Evolutionary conservation across 2,113 vertebrate species (phyloP), one percentile per base, ranked within the genome.

Genomic region (Buteo buteo): DNA sequence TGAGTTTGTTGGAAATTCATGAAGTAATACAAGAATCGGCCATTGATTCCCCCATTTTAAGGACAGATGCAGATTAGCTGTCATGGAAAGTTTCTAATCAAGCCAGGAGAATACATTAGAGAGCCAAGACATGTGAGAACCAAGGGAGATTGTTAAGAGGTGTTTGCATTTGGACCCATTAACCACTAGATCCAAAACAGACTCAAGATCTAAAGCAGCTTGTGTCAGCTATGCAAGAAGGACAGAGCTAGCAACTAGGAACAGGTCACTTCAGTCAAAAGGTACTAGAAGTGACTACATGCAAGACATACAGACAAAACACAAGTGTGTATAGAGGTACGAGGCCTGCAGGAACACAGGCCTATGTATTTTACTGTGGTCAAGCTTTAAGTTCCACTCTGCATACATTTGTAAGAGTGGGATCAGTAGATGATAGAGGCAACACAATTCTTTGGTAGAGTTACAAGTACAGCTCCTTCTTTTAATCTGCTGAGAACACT

Each of bases 221-320:
- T 9, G 13, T 38, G 64, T 25, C 40, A 49, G 52, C 66, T 50
- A 3, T 7, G 24, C 10, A 11, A 9, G 16, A 61, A 49, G 32
- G 28, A 42, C 31, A 49, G 31, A 72, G 24, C 7, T 5, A 15
- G n/a, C 31, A 71, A 25, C 6, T 16, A 26, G 21, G 26, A 73
- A n/a, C 45, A 34, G 54, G 25, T 10, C 36, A 36, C 49, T 10
- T 22, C 34, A 25, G 45, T 16, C 13, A 18, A 15, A 44, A 36
- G 12, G 21, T 13, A 22, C 24, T 0, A 17, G 34, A 50, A 62
- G 5, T 10, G 14, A 11, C 19, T 4, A 6, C 1, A 2, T 32
- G 18, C 12, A 31, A 40, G 34, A 52, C 12, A 6, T 7, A 9
- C 5, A 32, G 49, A 19, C 17, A 54, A 16, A 76, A 69, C 6